A percentile compares a stretch with the other conserved stretches of the same genome.
Evolutionary conservation across 2,797 vertebrate genomes (phyloP).

Genomic region (Taenioides sp.): DNA sequence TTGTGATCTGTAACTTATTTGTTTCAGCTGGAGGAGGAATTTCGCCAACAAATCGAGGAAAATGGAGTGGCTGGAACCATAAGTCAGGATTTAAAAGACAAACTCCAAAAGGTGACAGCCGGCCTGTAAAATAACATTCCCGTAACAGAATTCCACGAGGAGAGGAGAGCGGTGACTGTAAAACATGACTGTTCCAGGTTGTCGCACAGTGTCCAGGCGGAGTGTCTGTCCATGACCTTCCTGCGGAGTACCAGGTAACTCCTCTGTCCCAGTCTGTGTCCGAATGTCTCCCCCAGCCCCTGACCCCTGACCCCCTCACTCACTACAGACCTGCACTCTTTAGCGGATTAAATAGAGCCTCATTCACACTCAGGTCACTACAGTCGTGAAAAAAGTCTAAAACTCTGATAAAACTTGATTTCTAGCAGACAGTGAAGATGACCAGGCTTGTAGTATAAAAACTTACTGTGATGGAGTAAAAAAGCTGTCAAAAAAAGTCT

Average conservation of each 20-base stretch:
- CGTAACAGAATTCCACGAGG: background rate
- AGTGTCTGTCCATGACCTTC: constrained; percentile 80
- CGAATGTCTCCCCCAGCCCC: no score
- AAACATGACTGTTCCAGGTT: constrained; percentile 61
- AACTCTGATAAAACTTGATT: no score
- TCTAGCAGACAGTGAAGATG: no score
- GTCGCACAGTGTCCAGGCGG: constrained; percentile 74
- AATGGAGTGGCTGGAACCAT: constrained; percentile 81
- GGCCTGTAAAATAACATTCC: background rate
- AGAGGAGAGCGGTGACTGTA: background rate
- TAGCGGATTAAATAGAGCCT: no score
- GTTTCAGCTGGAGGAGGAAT: constrained; percentile 81
- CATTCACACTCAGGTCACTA: no score
- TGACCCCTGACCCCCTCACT: no score
- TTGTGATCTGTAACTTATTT: background rate
- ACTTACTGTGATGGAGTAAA: no score
- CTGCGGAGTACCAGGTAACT: constrained; percentile 83
- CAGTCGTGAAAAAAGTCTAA: no score
- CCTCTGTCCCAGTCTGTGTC: background rate
- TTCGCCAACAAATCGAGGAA: constrained; percentile 79
- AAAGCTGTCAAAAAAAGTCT: no score
- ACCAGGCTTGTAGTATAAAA: no score
- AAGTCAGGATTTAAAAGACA: constrained; percentile 81
- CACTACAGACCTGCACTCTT: no score
- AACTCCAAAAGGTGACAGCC: constrained; percentile 80